A percentile compares a stretch with the other conserved stretches of the same genome.
phyloP scores from a whole-genome alignment of 1,140 invertebrate genomes.

The Lanistes nyassanus region DNA sequence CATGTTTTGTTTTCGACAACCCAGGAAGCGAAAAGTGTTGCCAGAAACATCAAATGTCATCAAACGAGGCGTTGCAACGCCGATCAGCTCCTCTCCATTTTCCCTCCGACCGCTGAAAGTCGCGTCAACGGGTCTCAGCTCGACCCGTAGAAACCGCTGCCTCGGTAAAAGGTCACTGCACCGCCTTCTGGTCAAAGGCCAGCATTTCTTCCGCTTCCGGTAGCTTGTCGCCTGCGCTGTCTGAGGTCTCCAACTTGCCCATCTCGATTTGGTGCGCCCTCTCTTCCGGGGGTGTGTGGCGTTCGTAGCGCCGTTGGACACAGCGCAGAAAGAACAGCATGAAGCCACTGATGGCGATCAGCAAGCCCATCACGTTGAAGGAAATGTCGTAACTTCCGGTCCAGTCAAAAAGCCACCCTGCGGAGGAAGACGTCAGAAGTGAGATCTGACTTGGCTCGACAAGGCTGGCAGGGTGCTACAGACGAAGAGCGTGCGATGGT shows the following conservation, averaged over 20 bases:
- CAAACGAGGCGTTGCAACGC: too few species aligned
- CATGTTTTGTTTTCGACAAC: too few species aligned
- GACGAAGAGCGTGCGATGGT: too few species aligned
- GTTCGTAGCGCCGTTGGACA: slow-evolving; percentile 70
- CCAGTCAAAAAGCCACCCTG: slow-evolving; percentile 84
- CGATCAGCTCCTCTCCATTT: too few species aligned
- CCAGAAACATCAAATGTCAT: too few species aligned
- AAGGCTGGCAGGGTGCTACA: too few species aligned
- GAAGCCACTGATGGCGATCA: slow-evolving; percentile 86
- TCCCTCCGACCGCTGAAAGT: not conserved
- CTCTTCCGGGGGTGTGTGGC: slow-evolving; percentile 7
- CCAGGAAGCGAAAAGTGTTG: too few species aligned
- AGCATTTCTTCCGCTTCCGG: not conserved
- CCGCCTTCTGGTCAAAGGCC: not conserved
- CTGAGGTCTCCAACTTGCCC: not conserved
- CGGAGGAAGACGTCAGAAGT: slow-evolving; percentile 33
- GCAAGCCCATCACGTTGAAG: slow-evolving; percentile 83
- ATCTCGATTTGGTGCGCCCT: slow-evolving; percentile 13
- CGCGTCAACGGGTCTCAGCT: not conserved
- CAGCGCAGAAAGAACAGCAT: slow-evolving; percentile 89
- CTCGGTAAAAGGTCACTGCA: not conserved
- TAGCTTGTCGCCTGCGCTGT: not conserved
- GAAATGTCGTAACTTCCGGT: slow-evolving; percentile 83
- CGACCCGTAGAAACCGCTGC: not conserved
- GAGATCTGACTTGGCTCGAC: too few species aligned